Percentiles rank a stretch among this genome's conserved stretches.
phyloP scores from a whole-genome alignment of 2,888 invertebrate genomes.

The Hanleya hanleyi region DNA sequence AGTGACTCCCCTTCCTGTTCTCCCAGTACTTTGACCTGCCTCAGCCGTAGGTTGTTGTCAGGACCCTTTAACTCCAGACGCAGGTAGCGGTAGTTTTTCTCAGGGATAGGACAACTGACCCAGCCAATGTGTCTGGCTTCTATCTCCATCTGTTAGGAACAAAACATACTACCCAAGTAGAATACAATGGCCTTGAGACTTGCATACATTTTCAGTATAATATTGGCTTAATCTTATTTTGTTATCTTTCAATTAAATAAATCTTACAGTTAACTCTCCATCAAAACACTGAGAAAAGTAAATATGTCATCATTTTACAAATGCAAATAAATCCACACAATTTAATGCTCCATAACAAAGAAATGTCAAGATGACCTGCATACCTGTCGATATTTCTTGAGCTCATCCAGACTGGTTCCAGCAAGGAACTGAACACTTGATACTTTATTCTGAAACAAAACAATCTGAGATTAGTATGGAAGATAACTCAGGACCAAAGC shows the following conservation, averaged over 20 bases:
- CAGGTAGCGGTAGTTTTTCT: conserved; percentile 71
- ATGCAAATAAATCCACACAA: not conserved
- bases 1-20: conserved; percentile 78
- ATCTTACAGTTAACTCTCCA: no score
- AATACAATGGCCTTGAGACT: no score
- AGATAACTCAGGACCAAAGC: no score
- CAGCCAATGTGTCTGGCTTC: conserved; percentile 90
- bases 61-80: conserved; percentile 92
- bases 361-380: not conserved
- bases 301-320: no score
- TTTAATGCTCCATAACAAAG: no score
- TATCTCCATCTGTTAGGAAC: conserved; percentile 90
- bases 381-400: conserved; percentile 80
- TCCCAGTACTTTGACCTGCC: conserved; percentile 79
- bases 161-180: no score
- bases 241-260: no score
- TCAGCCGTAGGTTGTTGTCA: conserved; percentile 89
- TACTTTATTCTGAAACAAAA: conserved; percentile 86
- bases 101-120: conserved; percentile 88
- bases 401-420: conserved; percentile 87
- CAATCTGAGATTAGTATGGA: no score
- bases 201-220: no score
- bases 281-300: no score
- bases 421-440: conserved; percentile 88
- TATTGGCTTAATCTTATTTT: no score